phyloP scores from a whole-genome alignment of 2,113 vertebrate genomes.

The Hemiscyllium ocellatum region DNA sequence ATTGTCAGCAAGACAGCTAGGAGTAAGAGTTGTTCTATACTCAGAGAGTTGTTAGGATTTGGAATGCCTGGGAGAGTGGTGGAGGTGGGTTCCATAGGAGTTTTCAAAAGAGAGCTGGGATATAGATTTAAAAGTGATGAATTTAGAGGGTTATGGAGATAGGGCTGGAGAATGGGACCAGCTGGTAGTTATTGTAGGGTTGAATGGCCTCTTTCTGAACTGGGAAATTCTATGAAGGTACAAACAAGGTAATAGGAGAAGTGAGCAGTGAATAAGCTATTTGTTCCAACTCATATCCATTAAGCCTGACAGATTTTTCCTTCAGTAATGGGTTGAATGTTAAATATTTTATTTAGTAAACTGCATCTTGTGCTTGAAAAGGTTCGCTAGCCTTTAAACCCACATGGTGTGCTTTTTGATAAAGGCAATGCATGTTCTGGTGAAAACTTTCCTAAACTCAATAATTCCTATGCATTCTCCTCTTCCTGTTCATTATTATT shows the following conservation, averaged over 20 bases:
- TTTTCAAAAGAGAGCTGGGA: no score
- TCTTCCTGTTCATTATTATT: background rate
- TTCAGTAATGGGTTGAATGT: background rate
- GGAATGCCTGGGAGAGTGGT: no score
- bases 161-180: no score
- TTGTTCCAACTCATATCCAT: background rate
- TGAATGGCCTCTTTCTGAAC: no score
- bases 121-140: no score
- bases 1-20: no score
- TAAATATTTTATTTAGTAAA: constrained; percentile 7
- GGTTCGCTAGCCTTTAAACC: background rate
- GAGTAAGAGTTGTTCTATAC: no score
- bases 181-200: no score
- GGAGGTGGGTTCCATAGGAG: no score
- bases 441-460: background rate
- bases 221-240: background rate
- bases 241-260: background rate
- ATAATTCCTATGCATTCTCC: background rate
- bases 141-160: no score
- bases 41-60: no score
- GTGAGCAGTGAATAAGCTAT: background rate
- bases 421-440: background rate
- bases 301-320: background rate
- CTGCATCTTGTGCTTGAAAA: background rate
- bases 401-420: background rate